Percentiles rank a stretch among this genome's conserved stretches.
These are phyloP conservation scores for Gobiocypris rarus DNA, from an alignment of 2,113 vertebrate species.

Conservation along the genomic window DNA sequence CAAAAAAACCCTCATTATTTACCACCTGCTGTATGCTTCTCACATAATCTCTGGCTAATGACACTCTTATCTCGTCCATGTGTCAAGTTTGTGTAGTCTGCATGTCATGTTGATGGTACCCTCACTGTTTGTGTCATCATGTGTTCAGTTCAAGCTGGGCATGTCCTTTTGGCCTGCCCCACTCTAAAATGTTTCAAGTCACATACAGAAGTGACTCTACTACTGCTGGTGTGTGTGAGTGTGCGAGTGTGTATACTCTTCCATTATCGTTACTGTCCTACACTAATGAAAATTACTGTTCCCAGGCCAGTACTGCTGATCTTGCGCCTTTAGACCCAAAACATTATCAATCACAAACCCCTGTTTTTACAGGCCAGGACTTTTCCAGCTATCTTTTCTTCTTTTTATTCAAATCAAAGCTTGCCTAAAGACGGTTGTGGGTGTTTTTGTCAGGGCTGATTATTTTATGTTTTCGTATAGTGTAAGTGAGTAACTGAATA, in stretches of 20 bases:
- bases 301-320: slow-evolving; percentile 46
- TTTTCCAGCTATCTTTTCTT: slow-evolving; percentile 21
- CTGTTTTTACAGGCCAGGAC: slow-evolving; percentile 1
- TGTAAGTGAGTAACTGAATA: not conserved
- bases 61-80: slow-evolving; percentile 24
- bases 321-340: slow-evolving; percentile 42
- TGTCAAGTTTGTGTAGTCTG: slow-evolving; percentile 29
- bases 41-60: slow-evolving; percentile 35
- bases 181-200: not conserved
- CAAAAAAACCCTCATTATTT: slow-evolving; percentile 24
- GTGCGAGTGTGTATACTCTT: slow-evolving; percentile 12
- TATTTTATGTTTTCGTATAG: not conserved
- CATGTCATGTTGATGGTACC: slow-evolving; percentile 7
- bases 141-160: slow-evolving; percentile 14
- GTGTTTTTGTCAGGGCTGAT: not conserved
- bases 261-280: slow-evolving; percentile 32
- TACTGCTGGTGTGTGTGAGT: not conserved
- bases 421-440: not conserved
- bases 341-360: slow-evolving; percentile 48
- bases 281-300: slow-evolving; percentile 50
- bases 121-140: slow-evolving; percentile 13
- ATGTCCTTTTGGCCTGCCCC: not conserved
- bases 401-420: slow-evolving; percentile 43
- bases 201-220: not conserved
- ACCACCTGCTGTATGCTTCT: slow-evolving; percentile 30